phyloP scores from a whole-genome alignment of 2,888 invertebrate species.

The Silvanus unidentatus region DNA sequence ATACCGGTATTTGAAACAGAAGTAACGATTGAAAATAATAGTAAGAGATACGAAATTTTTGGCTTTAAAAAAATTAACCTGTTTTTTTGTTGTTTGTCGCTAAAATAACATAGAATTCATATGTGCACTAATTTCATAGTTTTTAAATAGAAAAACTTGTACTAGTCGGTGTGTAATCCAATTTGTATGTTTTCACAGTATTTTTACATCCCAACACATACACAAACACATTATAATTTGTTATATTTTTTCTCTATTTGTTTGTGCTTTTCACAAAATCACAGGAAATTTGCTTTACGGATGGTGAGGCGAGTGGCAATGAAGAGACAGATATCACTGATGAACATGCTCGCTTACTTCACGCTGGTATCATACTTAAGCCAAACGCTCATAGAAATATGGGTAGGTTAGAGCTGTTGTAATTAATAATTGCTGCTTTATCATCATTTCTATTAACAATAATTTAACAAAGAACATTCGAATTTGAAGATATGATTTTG shows the following conservation, averaged over 20 bases:
- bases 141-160: too few species aligned
- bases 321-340: constrained; percentile 65
- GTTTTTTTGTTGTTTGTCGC: too few species aligned
- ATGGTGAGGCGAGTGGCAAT: constrained; percentile 54
- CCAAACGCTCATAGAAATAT: constrained; percentile 40
- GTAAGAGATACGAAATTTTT: constrained; percentile 22
- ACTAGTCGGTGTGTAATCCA: too few species aligned
- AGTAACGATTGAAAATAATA: constrained; percentile 23
- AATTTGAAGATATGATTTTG: too few species aligned
- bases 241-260: constrained; percentile 15
- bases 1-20: constrained; percentile 29
- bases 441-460: too few species aligned
- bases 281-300: constrained; percentile 52
- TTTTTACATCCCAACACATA: neutral
- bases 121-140: too few species aligned
- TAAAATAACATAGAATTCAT: too few species aligned
- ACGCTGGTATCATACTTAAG: constrained; percentile 44
- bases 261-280: constrained; percentile 19
- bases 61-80: too few species aligned
- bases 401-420: constrained; percentile 33
- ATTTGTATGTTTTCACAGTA: too few species aligned
- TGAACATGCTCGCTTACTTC: constrained; percentile 64
- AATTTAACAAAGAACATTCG: too few species aligned
- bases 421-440: too few species aligned
- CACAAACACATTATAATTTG: neutral